Evolutionary conservation across 2,888 invertebrate genomes (phyloP).

Genomic region (Rotaria magnacalcarata): DNA sequence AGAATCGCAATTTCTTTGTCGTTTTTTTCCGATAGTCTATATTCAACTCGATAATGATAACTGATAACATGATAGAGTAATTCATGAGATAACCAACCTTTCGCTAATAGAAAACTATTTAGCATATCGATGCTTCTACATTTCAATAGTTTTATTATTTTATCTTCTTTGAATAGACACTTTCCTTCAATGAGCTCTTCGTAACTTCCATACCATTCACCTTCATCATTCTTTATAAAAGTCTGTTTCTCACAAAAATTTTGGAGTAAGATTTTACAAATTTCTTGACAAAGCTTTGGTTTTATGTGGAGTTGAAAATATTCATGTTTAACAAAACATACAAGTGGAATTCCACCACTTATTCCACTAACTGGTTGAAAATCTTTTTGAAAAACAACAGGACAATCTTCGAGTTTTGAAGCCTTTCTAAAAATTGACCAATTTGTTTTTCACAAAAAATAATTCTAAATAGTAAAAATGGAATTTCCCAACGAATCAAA

Average conservation of each 20-base stretch:
- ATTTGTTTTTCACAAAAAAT: neutral
- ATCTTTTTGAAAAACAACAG: neutral
- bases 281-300: neutral
- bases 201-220: neutral
- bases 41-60: slow-evolving; percentile 10
- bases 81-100: neutral
- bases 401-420: neutral
- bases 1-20: neutral
- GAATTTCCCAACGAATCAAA: neutral
- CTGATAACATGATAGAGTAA: slow-evolving; percentile 1
- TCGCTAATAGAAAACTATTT: neutral
- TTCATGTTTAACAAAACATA: neutral
- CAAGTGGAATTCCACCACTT: neutral
- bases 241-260: neutral
- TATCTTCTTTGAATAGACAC: neutral
- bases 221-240: neutral
- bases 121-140: neutral
- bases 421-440: neutral
- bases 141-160: neutral
- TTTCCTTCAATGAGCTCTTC: neutral
- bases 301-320: neutral
- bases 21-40: neutral
- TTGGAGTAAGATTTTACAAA: neutral
- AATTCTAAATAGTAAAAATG: neutral
- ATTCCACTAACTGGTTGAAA: neutral